These are phyloP conservation scores for Tragelaphus oryx DNA, from an alignment of 2,797 vertebrate species.

Conservation along the genomic window DNA sequence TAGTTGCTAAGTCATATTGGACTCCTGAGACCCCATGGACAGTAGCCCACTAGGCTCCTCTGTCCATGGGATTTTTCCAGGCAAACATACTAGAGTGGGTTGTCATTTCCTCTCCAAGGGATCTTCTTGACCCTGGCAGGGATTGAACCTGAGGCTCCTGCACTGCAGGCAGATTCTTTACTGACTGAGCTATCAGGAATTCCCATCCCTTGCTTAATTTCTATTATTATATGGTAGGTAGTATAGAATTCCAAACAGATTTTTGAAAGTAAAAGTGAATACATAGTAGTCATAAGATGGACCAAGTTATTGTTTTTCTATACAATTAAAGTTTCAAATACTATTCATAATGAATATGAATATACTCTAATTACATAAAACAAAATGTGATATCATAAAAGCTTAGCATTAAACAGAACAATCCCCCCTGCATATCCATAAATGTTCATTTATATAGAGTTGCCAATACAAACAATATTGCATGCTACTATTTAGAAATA, in stretches of 20 bases:
- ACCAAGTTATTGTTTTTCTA: not conserved
- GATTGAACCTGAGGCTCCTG: not conserved
- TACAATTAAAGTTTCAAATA: not conserved
- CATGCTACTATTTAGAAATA: not conserved
- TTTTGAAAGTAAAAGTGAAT: not conserved
- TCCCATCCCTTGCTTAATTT: not conserved
- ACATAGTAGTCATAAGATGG: not conserved
- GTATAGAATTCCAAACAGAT: not conserved
- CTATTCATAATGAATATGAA: not conserved
- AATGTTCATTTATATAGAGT: not conserved
- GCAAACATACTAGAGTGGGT: not conserved
- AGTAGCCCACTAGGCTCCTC: not conserved
- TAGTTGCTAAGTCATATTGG: not conserved
- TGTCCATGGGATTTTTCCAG: not conserved
- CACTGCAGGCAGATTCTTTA: not conserved
- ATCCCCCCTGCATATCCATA: not conserved
- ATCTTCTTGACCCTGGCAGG: not conserved
- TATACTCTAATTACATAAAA: not conserved
- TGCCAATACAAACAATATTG: not conserved
- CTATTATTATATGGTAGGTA: not conserved
- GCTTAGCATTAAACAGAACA: not conserved
- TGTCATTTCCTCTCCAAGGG: not conserved
- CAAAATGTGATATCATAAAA: not conserved
- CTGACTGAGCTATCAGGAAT: not conserved
- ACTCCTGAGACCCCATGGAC: not conserved